phyloP scores from a whole-genome alignment of 1,140 invertebrate species.

The Nilaparvata lugens region DNA sequence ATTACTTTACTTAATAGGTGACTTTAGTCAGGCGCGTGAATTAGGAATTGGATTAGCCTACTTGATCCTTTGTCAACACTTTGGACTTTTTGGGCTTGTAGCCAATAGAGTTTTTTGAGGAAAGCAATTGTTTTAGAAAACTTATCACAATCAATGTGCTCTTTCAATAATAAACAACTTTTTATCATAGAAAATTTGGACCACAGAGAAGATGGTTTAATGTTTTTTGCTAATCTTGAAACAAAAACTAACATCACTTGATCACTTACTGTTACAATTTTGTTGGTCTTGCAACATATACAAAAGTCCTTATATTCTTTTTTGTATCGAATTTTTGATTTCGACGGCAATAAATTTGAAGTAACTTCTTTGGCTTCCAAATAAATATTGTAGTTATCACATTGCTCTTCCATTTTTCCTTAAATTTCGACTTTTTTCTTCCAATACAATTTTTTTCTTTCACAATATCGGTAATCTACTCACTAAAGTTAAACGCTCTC shows the following conservation, averaged over 20 bases:
- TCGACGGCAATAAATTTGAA: too few species aligned
- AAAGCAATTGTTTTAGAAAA: neutral
- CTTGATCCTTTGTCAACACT: neutral
- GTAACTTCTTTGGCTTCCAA: too few species aligned
- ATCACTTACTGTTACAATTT: neutral
- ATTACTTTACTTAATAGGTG: neutral
- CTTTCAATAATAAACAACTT: neutral
- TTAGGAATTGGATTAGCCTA: neutral
- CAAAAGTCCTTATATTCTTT: too few species aligned
- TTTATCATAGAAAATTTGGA: slow-evolving; percentile 3
- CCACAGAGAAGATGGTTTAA: neutral
- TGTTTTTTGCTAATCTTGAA: neutral
- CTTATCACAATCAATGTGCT: neutral
- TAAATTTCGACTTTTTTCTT: too few species aligned
- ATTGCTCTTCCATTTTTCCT: too few species aligned
- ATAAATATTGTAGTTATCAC: too few species aligned
- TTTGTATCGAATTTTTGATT: too few species aligned
- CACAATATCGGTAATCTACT: too few species aligned
- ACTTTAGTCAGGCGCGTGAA: neutral
- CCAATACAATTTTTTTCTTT: too few species aligned
- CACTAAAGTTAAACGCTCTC: too few species aligned
- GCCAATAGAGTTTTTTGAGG: neutral
- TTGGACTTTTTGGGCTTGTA: slow-evolving; percentile 3
- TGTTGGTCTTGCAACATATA: too few species aligned
- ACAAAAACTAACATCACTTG: neutral